These are phyloP conservation scores for Remorina albescens DNA, from an alignment of 2,797 vertebrate species.

Conservation along the genomic window DNA sequence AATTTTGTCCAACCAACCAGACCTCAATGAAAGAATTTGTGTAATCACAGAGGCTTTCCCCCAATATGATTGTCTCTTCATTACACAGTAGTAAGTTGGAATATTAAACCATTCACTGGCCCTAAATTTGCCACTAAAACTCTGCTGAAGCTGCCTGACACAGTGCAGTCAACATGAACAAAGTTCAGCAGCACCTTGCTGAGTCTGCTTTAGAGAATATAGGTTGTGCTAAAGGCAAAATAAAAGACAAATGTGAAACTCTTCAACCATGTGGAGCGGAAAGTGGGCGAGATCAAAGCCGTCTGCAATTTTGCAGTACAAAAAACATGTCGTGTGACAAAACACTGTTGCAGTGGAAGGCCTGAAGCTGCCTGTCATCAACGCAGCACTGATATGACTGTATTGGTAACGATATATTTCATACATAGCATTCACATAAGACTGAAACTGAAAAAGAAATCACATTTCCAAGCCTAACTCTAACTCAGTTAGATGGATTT, in stretches of 20 bases:
- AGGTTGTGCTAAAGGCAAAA: slow-evolving; percentile 26
- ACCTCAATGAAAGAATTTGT: no score
- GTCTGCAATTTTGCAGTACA: not conserved
- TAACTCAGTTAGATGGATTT: no score
- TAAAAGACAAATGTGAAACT: not conserved
- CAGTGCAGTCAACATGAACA: not conserved
- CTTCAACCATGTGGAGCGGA: not conserved
- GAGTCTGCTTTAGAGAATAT: slow-evolving; percentile 19
- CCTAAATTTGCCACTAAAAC: not conserved
- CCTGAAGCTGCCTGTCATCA: not conserved
- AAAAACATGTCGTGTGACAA: slow-evolving; percentile 1
- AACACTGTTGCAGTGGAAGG: not conserved
- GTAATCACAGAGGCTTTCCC: not conserved
- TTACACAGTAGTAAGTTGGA: not conserved
- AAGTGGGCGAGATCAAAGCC: not conserved
- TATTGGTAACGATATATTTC: not conserved
- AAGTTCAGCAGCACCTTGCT: slow-evolving; percentile 4
- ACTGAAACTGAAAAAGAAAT: no score
- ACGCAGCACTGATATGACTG: not conserved
- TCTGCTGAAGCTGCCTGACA: not conserved
- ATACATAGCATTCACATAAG: not conserved
- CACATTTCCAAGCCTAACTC: no score
- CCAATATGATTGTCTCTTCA: not conserved
- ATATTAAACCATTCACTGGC: not conserved
- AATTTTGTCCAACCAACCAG: no score